Conservation (phyloP, 2,888 invertebrate species). For the Yponomeuta plumbellus region DNA sequence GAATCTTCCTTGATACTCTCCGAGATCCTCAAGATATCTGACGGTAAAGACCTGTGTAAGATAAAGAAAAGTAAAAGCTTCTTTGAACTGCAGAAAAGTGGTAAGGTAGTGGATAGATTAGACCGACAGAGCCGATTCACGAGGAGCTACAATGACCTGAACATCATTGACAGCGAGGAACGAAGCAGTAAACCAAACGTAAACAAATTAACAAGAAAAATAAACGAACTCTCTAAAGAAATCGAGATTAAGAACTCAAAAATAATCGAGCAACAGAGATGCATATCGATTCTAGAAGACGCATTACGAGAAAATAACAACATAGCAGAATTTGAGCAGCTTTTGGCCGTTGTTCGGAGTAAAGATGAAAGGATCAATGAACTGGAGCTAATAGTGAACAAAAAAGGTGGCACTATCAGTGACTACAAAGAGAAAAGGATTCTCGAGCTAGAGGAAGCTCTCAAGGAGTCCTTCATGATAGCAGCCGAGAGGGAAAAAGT, state of each 20-base stretch:
- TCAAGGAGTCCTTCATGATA: conserved; percentile 86
- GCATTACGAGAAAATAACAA: conserved; percentile 75
- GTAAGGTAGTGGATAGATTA: conserved; percentile 77
- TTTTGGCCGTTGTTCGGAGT: conserved; percentile 73
- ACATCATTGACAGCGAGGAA: conserved; percentile 42
- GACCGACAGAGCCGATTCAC: conserved; percentile 66
- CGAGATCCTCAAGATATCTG: conserved; percentile 66
- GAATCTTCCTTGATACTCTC: conserved; percentile 71
- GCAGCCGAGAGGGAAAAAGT: conserved; percentile 82
- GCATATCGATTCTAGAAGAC: conserved; percentile 71
- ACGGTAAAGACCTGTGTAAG: conserved; percentile 49
- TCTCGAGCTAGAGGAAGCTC: conserved; percentile 86
- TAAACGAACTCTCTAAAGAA: conserved; percentile 62
- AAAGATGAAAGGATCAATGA: conserved; percentile 85
- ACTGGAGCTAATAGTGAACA: conserved; percentile 82
- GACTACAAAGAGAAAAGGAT: conserved; percentile 76
- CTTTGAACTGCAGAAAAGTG: conserved; percentile 73
- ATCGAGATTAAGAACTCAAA: conserved; percentile 70
- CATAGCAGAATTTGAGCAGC: conserved; percentile 75
- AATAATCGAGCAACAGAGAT: conserved; percentile 73
- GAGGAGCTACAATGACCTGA: conserved; percentile 61
- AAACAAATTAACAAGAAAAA: conserved; percentile 57
- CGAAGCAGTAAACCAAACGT: conserved; percentile 42
- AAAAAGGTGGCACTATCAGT: conserved; percentile 47
- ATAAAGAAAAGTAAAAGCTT: conserved; percentile 66